Percentiles rank a stretch among this genome's conserved stretches.
These are phyloP conservation scores for Heliconius sara DNA, from an alignment of 2,888 invertebrate genomes.

Conservation along the genomic window DNA sequence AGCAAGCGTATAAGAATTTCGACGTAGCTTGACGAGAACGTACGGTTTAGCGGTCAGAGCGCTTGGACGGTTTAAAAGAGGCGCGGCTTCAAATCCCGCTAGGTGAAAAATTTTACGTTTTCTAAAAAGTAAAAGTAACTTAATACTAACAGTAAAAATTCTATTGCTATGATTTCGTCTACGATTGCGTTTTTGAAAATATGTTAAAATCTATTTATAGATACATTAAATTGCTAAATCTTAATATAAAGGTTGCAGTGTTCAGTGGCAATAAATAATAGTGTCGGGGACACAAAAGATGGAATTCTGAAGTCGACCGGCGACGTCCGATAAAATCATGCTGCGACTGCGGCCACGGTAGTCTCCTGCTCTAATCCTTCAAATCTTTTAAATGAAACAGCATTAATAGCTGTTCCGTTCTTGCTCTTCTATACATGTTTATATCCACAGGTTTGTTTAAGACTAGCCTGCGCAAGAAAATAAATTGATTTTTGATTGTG, in stretches of 20 bases:
- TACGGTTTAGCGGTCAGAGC: no score
- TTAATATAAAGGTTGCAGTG: slow-evolving; percentile 53
- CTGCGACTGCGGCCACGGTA: slow-evolving; percentile 53
- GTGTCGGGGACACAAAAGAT: slow-evolving; percentile 80
- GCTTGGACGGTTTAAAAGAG: no score
- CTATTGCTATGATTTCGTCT: no score
- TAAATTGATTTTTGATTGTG: slow-evolving; percentile 33
- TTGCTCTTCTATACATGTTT: slow-evolving; percentile 1
- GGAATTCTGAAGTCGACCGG: slow-evolving; percentile 78
- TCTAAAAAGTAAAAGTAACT: not conserved
- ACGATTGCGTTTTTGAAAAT: not conserved
- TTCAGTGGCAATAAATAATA: slow-evolving; percentile 80
- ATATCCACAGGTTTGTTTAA: slow-evolving; percentile 6
- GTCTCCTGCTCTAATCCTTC: slow-evolving; percentile 55
- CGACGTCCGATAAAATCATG: slow-evolving; percentile 77
- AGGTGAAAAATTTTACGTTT: no score
- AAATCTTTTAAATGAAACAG: slow-evolving; percentile 47
- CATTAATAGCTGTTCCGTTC: slow-evolving; percentile 3
- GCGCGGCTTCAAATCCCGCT: no score
- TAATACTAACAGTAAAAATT: no score
- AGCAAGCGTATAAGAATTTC: no score
- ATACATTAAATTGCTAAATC: slow-evolving; percentile 39
- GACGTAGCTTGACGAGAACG: no score
- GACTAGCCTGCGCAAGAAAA: not conserved
- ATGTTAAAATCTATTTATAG: slow-evolving; percentile 49